A percentile compares a stretch with the other conserved stretches of the same genome.
These are phyloP conservation scores for Drosophila melanica DNA, from an alignment of 1,140 invertebrate genomes.

Conservation along the genomic window DNA sequence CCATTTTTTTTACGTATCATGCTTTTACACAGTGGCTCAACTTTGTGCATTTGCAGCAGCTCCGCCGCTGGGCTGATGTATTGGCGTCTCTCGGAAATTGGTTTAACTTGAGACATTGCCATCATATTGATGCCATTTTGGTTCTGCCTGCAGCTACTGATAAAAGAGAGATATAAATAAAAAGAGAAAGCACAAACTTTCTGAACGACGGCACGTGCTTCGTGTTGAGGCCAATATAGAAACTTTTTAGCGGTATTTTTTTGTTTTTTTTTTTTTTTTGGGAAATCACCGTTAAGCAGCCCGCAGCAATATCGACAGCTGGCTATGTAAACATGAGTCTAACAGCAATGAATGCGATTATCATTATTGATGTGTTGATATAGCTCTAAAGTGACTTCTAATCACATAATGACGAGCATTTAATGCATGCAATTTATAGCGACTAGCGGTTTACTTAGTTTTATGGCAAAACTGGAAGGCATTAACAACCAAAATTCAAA, in stretches of 20 bases:
- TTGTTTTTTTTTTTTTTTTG: background rate
- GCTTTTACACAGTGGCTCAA: background rate
- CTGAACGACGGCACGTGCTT: conserved; percentile 31
- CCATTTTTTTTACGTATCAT: too few species aligned
- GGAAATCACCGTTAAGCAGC: background rate
- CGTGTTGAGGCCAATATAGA: conserved; percentile 22
- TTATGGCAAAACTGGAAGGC: too few species aligned
- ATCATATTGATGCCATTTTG: conserved; percentile 46
- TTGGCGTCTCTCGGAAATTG: conserved; percentile 33
- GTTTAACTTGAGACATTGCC: conserved; percentile 40
- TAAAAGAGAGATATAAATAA: conserved; percentile 17
- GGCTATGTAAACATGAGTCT: conserved; percentile 50
- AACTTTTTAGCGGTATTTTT: conserved; percentile 27
- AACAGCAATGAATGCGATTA: conserved; percentile 52
- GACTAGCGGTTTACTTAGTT: too few species aligned
- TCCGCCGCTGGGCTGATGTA: conserved; percentile 17
- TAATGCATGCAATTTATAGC: background rate
- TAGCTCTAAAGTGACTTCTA: conserved; percentile 7
- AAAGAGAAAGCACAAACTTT: conserved; percentile 24
- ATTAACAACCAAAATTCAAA: too few species aligned
- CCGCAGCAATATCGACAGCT: conserved; percentile 65
- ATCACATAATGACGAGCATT: background rate
- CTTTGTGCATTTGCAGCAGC: conserved; percentile 12
- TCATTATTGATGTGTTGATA: conserved; percentile 26
- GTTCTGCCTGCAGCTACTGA: conserved; percentile 25